Base-by-base conservation (phyloP, 1,140 invertebrate genomes). In the Dreissena polymorpha region DNA sequence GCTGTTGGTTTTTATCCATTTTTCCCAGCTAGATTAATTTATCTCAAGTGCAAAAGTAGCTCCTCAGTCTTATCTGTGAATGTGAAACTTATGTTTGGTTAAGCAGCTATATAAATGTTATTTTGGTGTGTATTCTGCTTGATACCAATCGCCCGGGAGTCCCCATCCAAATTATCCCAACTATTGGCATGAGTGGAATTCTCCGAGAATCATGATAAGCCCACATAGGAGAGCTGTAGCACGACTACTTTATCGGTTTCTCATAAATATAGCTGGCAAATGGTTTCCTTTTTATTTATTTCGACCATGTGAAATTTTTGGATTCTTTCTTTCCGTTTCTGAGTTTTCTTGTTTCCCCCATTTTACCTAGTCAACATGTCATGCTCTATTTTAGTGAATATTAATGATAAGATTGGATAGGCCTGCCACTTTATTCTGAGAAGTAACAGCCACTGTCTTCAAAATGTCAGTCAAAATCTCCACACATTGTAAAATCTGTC, bases 91-190 rank as follows among this genome's bases (percentile, higher is more conserved):
- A 78, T 78, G 76, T 78, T 78, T 70, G 25, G 67, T 63, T 78
- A 78, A 78, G 76, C 64, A 78, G 76, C 76, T 27, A 78, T 78
- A 78, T 78, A 78, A 78, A 78, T 78, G 76, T 78, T 78, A 78
- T 78, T 78, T 78, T 69, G 65, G 76, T 78, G 76, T 78, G 68
- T 78, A n/a, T 78, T 60, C 65, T 78, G 50, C 49, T 39, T n/a
- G 76, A 78, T 78, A 78, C 27, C 18, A 65, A 78, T 78, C 76
- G 57, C 57, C 27, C 39, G 49, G 68, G 76, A 65, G 76, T 78
- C 76, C 76, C 76, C 68, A 65, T 64, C 76, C 76, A 78, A 78
- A 78, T 78, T 78, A 78, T 65, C 76, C 76, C 67, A 12, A 60
- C 76, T 69, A 49, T 68, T 78, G 76, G 76, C 76, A 78, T 78